Evolutionary conservation across 2,113 vertebrate species (phyloP).

Genomic region (Alces alces): DNA sequence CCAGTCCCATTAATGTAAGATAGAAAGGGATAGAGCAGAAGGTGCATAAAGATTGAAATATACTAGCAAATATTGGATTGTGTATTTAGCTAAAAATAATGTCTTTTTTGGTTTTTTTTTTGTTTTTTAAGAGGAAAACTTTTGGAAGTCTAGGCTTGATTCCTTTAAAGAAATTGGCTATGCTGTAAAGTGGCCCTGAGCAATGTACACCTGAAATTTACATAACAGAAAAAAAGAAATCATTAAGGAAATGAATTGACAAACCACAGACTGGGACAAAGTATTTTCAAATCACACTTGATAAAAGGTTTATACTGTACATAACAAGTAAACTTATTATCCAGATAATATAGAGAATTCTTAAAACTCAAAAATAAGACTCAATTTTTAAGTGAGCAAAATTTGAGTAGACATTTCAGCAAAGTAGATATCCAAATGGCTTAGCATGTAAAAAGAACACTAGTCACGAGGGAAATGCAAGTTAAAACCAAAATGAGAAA

Average conservation of each 20-base stretch:
- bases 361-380: neutral
- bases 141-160: neutral
- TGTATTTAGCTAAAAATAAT: neutral
- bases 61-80: neutral
- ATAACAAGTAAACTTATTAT: neutral
- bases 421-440: neutral
- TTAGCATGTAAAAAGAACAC: neutral
- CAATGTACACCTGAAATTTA: neutral
- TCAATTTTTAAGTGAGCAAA: neutral
- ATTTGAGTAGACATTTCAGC: neutral
- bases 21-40: neutral
- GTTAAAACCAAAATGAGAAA: neutral
- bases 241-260: neutral
- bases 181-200: neutral
- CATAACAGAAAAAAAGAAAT: neutral
- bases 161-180: constrained; percentile 2
- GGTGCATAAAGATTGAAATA: neutral
- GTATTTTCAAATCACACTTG: neutral
- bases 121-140: neutral
- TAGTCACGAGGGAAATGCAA: neutral
- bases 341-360: neutral
- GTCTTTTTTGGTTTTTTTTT: neutral
- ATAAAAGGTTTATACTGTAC: neutral
- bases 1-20: neutral
- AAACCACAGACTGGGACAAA: neutral